phyloP scores from a whole-genome alignment of 2,113 vertebrate genomes.

The Hystrix brachyura region DNA sequence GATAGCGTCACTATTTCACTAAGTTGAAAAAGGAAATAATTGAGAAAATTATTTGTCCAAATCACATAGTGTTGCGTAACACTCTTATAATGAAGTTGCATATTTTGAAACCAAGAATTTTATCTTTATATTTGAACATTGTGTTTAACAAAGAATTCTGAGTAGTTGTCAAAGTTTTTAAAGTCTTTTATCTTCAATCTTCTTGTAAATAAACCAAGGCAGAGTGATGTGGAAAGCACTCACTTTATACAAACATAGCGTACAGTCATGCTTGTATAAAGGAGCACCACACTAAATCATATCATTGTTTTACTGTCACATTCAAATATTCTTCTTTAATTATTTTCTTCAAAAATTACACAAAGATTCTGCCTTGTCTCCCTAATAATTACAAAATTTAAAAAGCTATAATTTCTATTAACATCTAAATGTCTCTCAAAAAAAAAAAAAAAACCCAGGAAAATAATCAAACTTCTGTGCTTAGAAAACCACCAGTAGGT shows the following conservation, averaged over 20 bases:
- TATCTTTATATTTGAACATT: background rate
- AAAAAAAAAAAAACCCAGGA: background rate
- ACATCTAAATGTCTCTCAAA: background rate
- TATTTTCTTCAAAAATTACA: background rate
- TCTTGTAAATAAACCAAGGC: constrained; percentile 32
- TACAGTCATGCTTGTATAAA: background rate
- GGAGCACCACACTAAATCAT: background rate
- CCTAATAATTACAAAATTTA: background rate
- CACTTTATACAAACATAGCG: background rate
- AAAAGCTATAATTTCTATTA: background rate
- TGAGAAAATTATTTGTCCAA: background rate
- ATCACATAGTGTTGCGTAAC: background rate
- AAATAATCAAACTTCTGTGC: background rate
- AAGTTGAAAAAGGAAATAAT: constrained; percentile 5
- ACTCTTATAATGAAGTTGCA: background rate
- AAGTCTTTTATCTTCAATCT: background rate
- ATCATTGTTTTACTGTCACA: background rate
- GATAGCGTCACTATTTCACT: background rate
- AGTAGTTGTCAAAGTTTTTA: background rate
- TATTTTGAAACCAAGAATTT: background rate
- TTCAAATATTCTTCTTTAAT: background rate
- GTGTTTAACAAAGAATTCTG: background rate
- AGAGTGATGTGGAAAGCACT: background rate
- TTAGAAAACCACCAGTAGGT: background rate
- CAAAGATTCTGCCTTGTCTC: background rate